Evolutionary conservation across 2,113 vertebrate genomes (phyloP).

Genomic region (Lepisosteus oculatus): DNA sequence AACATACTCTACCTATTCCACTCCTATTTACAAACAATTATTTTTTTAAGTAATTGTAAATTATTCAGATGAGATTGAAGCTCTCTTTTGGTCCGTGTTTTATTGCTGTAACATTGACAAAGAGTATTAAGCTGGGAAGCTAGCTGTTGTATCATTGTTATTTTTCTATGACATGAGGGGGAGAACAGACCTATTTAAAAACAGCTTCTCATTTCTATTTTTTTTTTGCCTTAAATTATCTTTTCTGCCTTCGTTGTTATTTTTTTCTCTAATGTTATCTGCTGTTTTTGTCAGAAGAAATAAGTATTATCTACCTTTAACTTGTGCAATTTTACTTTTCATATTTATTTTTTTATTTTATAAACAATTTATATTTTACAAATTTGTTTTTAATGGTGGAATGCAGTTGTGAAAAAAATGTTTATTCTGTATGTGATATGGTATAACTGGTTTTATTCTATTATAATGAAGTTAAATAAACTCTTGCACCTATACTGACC

Average conservation of each 20-base stretch:
- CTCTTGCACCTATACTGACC: background rate
- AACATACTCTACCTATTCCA: too few species aligned
- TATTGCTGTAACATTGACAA: slow-evolving; percentile 19
- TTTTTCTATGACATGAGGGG: slow-evolving; percentile 12
- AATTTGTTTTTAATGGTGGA: slow-evolving; percentile 1
- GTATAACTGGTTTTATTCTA: slow-evolving; percentile 1
- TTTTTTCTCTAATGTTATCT: slow-evolving; percentile 10
- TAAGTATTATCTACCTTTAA: slow-evolving; percentile 11
- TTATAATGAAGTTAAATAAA: slow-evolving; percentile 13
- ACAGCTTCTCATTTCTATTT: slow-evolving; percentile 11
- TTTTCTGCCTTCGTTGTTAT: slow-evolving; percentile 6
- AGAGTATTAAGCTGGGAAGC: slow-evolving; percentile 16
- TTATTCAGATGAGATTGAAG: slow-evolving; percentile 7
- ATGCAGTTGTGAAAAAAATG: slow-evolving; percentile 1
- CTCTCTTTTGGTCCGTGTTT: slow-evolving; percentile 6
- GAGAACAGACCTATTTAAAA: slow-evolving; percentile 10
- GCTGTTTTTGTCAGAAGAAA: background rate
- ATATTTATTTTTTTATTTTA: slow-evolving; percentile 14
- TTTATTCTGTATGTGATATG: background rate
- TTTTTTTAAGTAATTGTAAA: slow-evolving; percentile 33
- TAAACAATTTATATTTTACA: slow-evolving; percentile 12
- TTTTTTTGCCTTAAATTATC: background rate
- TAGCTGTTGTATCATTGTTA: slow-evolving; percentile 6
- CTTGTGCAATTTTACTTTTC: slow-evolving; percentile 1
- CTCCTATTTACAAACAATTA: slow-evolving; percentile 24